A percentile compares a stretch with the other conserved stretches of the same genome.
Conservation (phyloP, 2,113 vertebrate genomes). For the Lycocorax pyrrhopterus region DNA sequence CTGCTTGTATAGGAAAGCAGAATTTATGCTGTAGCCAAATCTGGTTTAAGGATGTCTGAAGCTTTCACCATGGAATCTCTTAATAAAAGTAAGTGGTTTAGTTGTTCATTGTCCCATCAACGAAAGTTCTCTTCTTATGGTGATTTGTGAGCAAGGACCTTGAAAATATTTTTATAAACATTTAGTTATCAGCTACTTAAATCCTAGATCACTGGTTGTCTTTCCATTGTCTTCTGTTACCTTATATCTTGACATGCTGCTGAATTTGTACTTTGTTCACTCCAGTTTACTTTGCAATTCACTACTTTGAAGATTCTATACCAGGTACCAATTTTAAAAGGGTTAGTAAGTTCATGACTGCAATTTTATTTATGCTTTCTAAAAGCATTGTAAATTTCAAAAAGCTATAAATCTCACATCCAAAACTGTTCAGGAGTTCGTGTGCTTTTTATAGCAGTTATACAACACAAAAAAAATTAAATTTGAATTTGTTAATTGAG, state of each 20-base stretch:
- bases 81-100: constrained; percentile 83
- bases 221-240: neutral
- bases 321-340: neutral
- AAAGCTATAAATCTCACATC: neutral
- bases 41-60: constrained; percentile 93
- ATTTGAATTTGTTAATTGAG: neutral
- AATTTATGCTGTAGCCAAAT: constrained; percentile 96
- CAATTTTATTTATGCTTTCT: neutral
- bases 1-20: constrained; percentile 86
- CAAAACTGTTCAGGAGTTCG: neutral
- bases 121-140: neutral
- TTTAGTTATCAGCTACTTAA: neutral
- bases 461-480: neutral
- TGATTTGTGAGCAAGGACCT: neutral
- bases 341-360: neutral
- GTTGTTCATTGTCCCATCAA: neutral
- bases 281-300: constrained; percentile 4
- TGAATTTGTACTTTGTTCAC: neutral
- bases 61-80: constrained; percentile 78
- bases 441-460: neutral
- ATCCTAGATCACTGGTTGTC: neutral
- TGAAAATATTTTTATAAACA: neutral
- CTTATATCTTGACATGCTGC: neutral
- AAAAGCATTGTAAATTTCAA: neutral
- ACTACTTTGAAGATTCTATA: neutral